phyloP scores from a whole-genome alignment of 2,113 vertebrate species.

The Ginglymostoma cirratum region DNA sequence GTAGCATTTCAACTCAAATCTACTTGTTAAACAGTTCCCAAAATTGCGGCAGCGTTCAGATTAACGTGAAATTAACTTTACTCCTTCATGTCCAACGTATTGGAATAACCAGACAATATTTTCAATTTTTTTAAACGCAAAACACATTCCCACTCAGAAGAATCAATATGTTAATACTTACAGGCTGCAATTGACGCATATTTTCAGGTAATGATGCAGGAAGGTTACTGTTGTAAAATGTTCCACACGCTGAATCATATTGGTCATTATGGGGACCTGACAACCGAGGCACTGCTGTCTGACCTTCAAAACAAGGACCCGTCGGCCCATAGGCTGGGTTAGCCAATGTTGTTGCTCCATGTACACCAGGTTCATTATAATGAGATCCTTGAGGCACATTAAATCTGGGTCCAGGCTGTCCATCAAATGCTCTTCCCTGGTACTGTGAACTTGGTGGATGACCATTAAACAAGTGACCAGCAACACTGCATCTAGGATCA shows the following conservation, averaged over 20 bases:
- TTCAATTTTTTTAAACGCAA: background rate
- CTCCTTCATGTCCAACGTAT: background rate
- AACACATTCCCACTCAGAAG: background rate
- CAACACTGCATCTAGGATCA: constrained; percentile 54
- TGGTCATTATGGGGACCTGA: background rate
- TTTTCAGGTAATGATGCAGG: constrained; percentile 50
- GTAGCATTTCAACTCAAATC: background rate
- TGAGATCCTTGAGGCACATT: constrained; percentile 62
- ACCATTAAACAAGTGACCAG: constrained; percentile 27
- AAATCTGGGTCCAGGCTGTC: constrained; percentile 61
- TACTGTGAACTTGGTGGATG: constrained; percentile 25
- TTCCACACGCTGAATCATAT: constrained; percentile 55
- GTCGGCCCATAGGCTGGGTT: constrained; percentile 57
- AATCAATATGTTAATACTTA: constrained; percentile 52
- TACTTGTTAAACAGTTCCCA: background rate
- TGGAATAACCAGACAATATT: background rate
- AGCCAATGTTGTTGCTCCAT: constrained; percentile 63
- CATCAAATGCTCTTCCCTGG: constrained; percentile 41
- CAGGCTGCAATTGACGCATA: constrained; percentile 63
- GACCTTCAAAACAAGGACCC: constrained; percentile 72
- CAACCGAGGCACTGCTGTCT: constrained; percentile 50
- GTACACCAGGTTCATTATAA: constrained; percentile 67
- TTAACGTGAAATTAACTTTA: background rate
- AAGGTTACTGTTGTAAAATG: constrained; percentile 53
- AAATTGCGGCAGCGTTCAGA: background rate